Evolutionary conservation across 2,797 vertebrate species (phyloP), one percentile per base, ranked within the genome.

Genomic region (Neosalanx taihuensis): DNA sequence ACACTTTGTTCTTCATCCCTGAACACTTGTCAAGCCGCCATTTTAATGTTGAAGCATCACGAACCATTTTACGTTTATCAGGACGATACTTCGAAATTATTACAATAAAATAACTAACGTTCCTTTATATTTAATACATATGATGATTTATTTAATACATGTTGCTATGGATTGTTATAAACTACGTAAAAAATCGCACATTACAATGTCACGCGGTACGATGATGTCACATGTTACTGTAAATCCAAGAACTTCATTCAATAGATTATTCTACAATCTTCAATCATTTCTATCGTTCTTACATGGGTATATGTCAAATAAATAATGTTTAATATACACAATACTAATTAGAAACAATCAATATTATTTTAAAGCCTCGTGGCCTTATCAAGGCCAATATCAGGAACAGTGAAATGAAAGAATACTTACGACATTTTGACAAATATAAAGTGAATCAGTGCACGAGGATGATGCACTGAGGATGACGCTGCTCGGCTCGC

Each of bases 391-490:
- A 75, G 75, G 65, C 76, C 1, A 5, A 69, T 35, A 69, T 57
- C 62, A 30, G 6, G 15, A 56, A 63, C 1, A 60, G 26, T 12
- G 26, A 58, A 60, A 6, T 23, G 18, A 33, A 76, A 78, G 1
- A 60, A 80, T 85, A 93, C 92, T 93, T 89, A 93, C 92, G 84
- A 90, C 92, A 93, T 93, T 71, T 88, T 92, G 79, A 62, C 86
- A 80, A 86, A 86, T 87, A 76, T 81, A 82, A 86, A 84, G 73
- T 57, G 79, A 82, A 76, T 87, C 91, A 92, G 92, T 93, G 92
- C 92, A 92, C 91, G 90, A 76, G 78, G 57, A 84, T 89, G 90
- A 89, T 92, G 91, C 92, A 93, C 92, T 93, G 92, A 86, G 81
- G 82, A 87, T 86, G 84, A 79, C 81, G 92, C 89, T 89, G 90